Evolutionary conservation across 2,888 invertebrate species (phyloP).

Genomic region (Drosophila flavopinicola): DNA sequence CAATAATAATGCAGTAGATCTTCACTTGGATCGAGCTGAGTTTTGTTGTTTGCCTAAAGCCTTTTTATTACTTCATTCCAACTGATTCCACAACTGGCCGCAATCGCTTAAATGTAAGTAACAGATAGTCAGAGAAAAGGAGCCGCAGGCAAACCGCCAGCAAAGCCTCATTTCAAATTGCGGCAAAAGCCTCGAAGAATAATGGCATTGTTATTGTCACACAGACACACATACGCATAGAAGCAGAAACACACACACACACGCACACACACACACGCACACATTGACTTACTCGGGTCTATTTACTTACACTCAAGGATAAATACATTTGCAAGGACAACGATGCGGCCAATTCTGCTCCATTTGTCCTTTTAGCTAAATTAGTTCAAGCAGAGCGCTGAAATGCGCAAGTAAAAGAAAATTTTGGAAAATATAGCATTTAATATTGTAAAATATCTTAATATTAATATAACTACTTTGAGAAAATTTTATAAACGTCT

Average conservation of each 20-base stretch:
- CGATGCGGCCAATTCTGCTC: conserved; percentile 50
- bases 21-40: not conserved
- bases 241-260: conserved; percentile 1
- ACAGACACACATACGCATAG: conserved; percentile 20
- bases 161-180: conserved; percentile 63
- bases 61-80: conserved; percentile 13
- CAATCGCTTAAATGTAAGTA: conserved; percentile 59
- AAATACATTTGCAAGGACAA: conserved; percentile 54
- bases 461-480: too few species aligned
- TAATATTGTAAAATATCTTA: too few species aligned
- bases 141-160: conserved; percentile 46
- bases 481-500: too few species aligned
- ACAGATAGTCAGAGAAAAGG: conserved; percentile 15
- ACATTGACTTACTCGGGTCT: conserved; percentile 23
- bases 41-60: conserved; percentile 1
- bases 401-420: not conserved
- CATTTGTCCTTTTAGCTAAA: conserved; percentile 54
- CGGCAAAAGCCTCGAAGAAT: conserved; percentile 56
- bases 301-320: conserved; percentile 56
- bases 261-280: conserved; percentile 10
- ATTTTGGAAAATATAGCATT: too few species aligned
- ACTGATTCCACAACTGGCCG: conserved; percentile 44
- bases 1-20: not conserved
- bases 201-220: conserved; percentile 63
- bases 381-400: conserved; percentile 27